Evolutionary conservation across 2,888 invertebrate species (phyloP), one percentile per base, ranked within the genome.

Genomic region (Macrophya annulata): DNA sequence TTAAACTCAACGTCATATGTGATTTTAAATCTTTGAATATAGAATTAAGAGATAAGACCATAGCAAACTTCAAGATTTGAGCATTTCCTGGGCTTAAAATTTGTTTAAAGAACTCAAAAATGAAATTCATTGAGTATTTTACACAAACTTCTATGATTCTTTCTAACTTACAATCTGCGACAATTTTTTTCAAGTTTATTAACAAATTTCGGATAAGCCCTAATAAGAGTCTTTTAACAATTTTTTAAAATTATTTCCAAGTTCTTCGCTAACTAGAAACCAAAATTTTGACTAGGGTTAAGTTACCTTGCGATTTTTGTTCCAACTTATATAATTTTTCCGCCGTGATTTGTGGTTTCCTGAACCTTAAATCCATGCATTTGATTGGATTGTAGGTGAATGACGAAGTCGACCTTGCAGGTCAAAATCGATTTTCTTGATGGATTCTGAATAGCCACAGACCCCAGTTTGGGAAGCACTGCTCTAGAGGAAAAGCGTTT

Each of bases 401-500:
- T 71, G 6, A n/a, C 15, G n/a, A 71, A 17, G 71, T n/a, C 17
- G n/a, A 71, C 15, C 71, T 8, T 9, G 71, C 71, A 71, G 17
- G 21, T 8, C 21, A 8, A 9, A 62, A 10, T 25, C 10, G 62
- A 25, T 62, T 10, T 0, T 62, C n/a, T 6, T 71, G n/a, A 5
- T 45, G 2, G 21, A 21, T 48, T 25, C 25, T 48, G 2, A 71
- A 71, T 9, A 40, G 40, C 40, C 12, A 45, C 17, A 45, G 48
- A 9, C 10, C 9, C 21, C 37, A 45, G 48, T 74, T 17, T 74
- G 74, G 25, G 48, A 48, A 45, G 5, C 74, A 74, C 74, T 48
- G 74, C 45, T 43, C 25, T 12, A 25, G 48, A 25, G 74, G 21
- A 43, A 74, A 48, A 74, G 74, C 45, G 45, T 74, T 74, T 25